Evolutionary conservation across 2,888 invertebrate species (phyloP), one percentile per base, ranked within the genome.

Genomic region (Oligia latruncula): DNA sequence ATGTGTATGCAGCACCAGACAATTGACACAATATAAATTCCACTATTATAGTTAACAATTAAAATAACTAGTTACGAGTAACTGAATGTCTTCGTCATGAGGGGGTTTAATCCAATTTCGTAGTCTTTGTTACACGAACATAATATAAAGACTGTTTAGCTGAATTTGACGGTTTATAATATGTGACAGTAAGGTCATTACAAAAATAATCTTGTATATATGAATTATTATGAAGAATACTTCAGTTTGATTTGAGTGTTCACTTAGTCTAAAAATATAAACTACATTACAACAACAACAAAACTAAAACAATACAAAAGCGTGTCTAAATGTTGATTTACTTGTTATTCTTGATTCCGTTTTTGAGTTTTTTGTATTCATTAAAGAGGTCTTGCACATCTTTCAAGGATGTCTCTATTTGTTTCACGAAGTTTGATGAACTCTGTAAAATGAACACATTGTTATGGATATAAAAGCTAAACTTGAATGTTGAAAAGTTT

Each of bases 391-490:
- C 95, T 90, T 97, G 98, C 89, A 99, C 98, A 90, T 98, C 98
- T 72, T 96, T 96, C 80, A 98, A 94, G 1, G 98, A 98, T 88
- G 96, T 96, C 90, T 97, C 97, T 88, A 99, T 98, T 93, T 98
- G 97, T 81, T 97, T 96, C 62, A 98, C 98, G 95, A 99, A 99
- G 90, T 98, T 97, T 81, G 97, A 97, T 17, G 99, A 98, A 95
- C 98, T 98, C 99, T 99, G 96, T 40, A 78, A 86, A 68, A 82
- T 49, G 0, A 43, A 72, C 5, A 55, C 29, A 66, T 60, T 35
- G 23, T 35, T 49, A 55, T 4, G 20, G 1, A 20, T 43, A 29
- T n/a, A 20, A 46, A 73, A 11, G 4, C 15, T 35, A 43, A 55
- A 74, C 13, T 74, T 13, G 11, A 75, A 58, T 58, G 15, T 40